These are phyloP conservation scores for Cacoxenus indagator DNA, from an alignment of 2,888 invertebrate species.

Conservation along the genomic window DNA sequence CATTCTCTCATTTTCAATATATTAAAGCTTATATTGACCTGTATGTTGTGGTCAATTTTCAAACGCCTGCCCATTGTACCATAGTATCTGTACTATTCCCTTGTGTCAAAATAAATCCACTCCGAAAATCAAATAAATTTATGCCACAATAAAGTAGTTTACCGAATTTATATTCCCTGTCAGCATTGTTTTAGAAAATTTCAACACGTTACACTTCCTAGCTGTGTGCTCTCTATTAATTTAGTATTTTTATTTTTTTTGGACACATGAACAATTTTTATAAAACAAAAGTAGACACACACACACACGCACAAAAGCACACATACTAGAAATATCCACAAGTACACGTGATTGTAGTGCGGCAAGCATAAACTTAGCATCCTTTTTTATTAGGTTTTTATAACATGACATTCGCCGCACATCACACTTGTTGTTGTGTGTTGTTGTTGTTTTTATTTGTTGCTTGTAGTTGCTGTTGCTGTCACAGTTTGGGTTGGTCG, in stretches of 20 bases:
- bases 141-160: not conserved
- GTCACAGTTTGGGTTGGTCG: not conserved
- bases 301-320: not conserved
- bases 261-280: not conserved
- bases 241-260: slow-evolving; percentile 1
- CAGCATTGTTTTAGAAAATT: too few relatives aligned
- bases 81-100: too few relatives aligned
- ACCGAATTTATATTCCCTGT: too few relatives aligned
- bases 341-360: not conserved
- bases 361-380: slow-evolving; percentile 17
- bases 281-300: too few relatives aligned
- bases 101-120: too few relatives aligned
- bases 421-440: not conserved
- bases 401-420: not conserved
- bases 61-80: too few relatives aligned
- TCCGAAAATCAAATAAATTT: too few relatives aligned
- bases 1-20: too few relatives aligned
- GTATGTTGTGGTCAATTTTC: too few relatives aligned
- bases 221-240: slow-evolving; percentile 1
- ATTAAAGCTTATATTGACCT: too few relatives aligned
- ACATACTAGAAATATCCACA: not conserved
- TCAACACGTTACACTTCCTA: not conserved
- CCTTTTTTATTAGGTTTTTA: slow-evolving; percentile 1
- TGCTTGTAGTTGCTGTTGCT: not conserved
- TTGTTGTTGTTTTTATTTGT: not conserved